Evolutionary conservation across 2,888 invertebrate species (phyloP).

Genomic region (Dorcus parallelipipedus): DNA sequence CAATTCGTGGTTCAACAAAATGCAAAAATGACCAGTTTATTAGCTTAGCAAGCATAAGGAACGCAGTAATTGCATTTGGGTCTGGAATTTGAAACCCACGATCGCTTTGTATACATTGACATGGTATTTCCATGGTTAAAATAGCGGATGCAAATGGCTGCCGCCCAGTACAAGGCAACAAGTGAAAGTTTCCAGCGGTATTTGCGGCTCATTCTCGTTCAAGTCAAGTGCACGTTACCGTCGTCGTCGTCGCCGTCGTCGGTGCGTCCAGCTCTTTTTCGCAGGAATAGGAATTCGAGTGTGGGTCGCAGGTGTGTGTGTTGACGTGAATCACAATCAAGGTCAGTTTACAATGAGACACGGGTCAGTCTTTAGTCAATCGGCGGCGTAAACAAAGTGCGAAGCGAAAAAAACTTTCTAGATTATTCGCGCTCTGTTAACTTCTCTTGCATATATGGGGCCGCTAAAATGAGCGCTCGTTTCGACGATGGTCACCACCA

Average conservation of each 20-base stretch:
- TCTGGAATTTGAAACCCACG: too few species aligned
- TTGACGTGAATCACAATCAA: too few species aligned
- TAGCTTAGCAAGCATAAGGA: too few species aligned
- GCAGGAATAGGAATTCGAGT: background rate
- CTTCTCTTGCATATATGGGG: too few species aligned
- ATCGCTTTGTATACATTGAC: too few species aligned
- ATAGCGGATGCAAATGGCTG: constrained; percentile 9
- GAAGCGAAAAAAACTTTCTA: background rate
- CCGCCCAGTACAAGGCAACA: constrained; percentile 13
- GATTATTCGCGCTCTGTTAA: constrained; percentile 6
- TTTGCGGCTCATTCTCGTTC: constrained; percentile 3
- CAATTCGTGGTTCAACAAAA: too few species aligned
- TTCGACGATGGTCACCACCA: too few species aligned
- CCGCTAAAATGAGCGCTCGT: too few species aligned
- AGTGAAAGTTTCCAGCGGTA: constrained; percentile 20
- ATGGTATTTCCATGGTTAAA: background rate
- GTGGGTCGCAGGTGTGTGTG: background rate
- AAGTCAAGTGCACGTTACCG: constrained; percentile 6
- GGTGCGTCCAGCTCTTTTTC: background rate
- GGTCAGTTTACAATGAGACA: too few species aligned
- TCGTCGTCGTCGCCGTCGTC: background rate
- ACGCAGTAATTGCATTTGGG: too few species aligned
- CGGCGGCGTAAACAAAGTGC: background rate
- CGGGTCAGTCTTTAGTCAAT: background rate
- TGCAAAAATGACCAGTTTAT: too few species aligned